phyloP scores from a whole-genome alignment of 2,797 vertebrate genomes.

The Hafferia zeledoni region DNA sequence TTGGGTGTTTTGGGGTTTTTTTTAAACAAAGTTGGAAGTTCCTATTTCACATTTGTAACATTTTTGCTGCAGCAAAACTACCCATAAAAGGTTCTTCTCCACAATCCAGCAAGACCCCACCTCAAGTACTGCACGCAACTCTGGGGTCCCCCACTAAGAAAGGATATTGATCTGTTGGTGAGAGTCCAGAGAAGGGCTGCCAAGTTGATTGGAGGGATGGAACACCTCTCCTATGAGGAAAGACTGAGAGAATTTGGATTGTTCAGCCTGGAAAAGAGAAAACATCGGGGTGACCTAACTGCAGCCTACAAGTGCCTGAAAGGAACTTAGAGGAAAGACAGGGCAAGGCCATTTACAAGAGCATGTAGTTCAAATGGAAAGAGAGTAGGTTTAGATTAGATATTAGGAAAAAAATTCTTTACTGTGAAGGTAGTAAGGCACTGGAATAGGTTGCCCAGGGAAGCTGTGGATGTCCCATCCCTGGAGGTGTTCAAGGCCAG shows the following conservation, averaged over 20 bases:
- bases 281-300: not conserved
- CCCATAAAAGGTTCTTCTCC: not conserved
- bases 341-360: not conserved
- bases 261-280: not conserved
- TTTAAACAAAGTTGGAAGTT: not conserved
- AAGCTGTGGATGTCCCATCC: not conserved
- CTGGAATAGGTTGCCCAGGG: not conserved
- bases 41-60: not conserved
- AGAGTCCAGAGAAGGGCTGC: rapidly evolving
- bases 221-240: not conserved
- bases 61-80: not conserved
- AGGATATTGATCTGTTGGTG: rapidly evolving
- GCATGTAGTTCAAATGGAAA: not conserved
- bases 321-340: not conserved
- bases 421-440: not conserved
- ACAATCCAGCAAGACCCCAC: not conserved
- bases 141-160: not conserved
- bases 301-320: not conserved
- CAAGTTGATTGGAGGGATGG: no score
- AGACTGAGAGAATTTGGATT: not conserved
- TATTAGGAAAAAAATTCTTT: not conserved
- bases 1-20: not conserved
- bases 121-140: not conserved
- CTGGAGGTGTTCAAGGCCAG: not conserved
- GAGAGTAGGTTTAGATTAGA: not conserved